Evolutionary conservation across 2,888 invertebrate species (phyloP).

Genomic region (Drosophila pegasa): DNA sequence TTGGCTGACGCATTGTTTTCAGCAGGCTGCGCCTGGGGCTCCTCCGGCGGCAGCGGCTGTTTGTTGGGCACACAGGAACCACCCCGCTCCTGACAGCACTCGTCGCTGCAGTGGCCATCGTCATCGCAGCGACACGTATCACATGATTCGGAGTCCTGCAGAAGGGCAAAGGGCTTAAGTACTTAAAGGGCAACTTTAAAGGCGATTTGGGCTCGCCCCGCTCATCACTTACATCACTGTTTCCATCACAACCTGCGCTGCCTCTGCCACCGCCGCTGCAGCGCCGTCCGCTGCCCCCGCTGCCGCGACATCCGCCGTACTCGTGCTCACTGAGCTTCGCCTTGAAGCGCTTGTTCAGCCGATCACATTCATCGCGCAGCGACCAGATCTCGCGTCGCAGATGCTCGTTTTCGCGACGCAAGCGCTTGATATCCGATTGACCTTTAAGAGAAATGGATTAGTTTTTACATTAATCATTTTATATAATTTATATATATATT

Average conservation of each 20-base stretch:
- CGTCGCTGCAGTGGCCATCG: slow-evolving; percentile 74
- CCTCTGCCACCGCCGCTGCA: slow-evolving; percentile 70
- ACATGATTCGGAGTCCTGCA: slow-evolving; percentile 84
- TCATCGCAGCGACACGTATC: slow-evolving; percentile 82
- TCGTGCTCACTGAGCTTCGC: slow-evolving; percentile 84
- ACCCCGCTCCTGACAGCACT: slow-evolving; percentile 76
- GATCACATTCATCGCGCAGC: slow-evolving; percentile 94
- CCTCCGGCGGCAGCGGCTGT: slow-evolving; percentile 47
- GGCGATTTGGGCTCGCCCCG: slow-evolving; percentile 19
- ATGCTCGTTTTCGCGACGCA: slow-evolving; percentile 94
- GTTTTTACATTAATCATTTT: background rate
- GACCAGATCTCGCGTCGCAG: slow-evolving; percentile 94
- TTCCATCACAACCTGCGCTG: slow-evolving; percentile 76
- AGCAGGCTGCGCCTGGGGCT: slow-evolving; percentile 20
- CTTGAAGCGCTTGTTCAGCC: slow-evolving; percentile 92
- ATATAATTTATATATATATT: background rate
- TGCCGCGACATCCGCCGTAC: slow-evolving; percentile 69
- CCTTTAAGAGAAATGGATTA: slow-evolving; percentile 86
- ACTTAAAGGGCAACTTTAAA: background rate
- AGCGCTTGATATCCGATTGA: slow-evolving; percentile 94
- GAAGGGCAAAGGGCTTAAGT: background rate
- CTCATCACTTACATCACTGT: slow-evolving; percentile 79
- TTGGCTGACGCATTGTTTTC: slow-evolving; percentile 32
- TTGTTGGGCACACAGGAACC: slow-evolving; percentile 73
- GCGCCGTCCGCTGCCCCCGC: slow-evolving; percentile 71